A percentile compares a stretch with the other conserved stretches of the same genome.
These are phyloP conservation scores for Artibeus lituratus DNA, from an alignment of 2,797 vertebrate genomes.

Conservation along the genomic window DNA sequence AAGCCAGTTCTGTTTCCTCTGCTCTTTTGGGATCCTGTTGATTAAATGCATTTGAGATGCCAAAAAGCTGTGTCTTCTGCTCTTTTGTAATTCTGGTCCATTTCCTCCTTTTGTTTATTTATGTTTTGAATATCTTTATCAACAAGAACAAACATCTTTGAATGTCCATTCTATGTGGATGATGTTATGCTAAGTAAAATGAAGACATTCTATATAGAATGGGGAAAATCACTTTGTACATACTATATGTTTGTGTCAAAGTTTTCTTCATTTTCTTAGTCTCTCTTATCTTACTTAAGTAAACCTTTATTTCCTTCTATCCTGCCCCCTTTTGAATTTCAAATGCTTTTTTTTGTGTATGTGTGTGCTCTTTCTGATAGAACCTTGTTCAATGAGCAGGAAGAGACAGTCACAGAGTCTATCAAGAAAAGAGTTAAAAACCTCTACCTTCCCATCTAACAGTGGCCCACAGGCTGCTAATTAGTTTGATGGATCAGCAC, in stretches of 20 bases:
- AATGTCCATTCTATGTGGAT: neutral
- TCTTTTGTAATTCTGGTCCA: neutral
- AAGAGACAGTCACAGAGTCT: neutral
- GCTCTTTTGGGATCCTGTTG: neutral
- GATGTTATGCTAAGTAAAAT: neutral
- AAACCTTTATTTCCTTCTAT: neutral
- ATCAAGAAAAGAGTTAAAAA: constrained; percentile 70
- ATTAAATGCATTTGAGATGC: constrained; percentile 25
- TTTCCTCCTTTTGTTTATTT: constrained; percentile 22
- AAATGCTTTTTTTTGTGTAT: neutral
- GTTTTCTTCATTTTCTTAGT: neutral
- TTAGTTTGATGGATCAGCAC: constrained; percentile 78
- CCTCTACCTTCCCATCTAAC: constrained; percentile 60
- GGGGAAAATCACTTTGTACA: neutral
- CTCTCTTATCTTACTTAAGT: constrained; percentile 11
- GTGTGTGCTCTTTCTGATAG: neutral
- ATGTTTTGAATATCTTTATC: neutral
- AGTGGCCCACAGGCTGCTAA: constrained; percentile 74
- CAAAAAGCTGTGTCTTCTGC: neutral
- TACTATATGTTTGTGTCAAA: neutral
- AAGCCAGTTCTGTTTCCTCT: constrained; percentile 22
- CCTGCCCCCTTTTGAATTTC: constrained; percentile 18
- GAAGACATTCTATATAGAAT: neutral
- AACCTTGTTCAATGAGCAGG: neutral
- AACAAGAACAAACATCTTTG: neutral